A percentile compares a stretch with the other conserved stretches of the same genome.
phyloP scores from a whole-genome alignment of 2,888 invertebrate species.

The Chalcis sispes region DNA sequence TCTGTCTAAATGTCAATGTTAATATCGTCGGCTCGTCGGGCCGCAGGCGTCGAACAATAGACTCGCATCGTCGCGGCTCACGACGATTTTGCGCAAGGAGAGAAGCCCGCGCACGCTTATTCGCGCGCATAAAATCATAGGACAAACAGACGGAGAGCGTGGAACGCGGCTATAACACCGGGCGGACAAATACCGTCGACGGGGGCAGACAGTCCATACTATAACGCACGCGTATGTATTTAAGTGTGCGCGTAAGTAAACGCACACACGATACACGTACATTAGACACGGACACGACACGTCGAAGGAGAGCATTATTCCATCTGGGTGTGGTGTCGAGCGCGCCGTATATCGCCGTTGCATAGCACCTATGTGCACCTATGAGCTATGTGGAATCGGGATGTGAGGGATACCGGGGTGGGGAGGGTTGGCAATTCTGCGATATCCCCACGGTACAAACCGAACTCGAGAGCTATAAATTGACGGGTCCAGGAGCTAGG shows the following conservation, averaged over 20 bases:
- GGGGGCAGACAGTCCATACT: constrained; percentile 11
- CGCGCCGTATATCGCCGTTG: neutral
- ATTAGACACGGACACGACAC: neutral
- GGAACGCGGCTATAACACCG: constrained; percentile 23
- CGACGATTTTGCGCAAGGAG: neutral
- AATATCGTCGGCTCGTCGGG: constrained; percentile 35
- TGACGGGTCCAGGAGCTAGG: constrained; percentile 64
- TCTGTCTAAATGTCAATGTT: constrained; percentile 57
- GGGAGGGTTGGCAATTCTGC: constrained; percentile 45
- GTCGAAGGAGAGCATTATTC: constrained; percentile 52
- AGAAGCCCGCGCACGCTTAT: neutral
- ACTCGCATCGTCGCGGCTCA: neutral
- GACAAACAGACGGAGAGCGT: constrained; percentile 1
- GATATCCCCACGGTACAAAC: constrained; percentile 27
- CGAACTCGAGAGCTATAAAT: constrained; percentile 65
- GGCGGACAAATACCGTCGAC: constrained; percentile 12
- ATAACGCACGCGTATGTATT: too few species aligned
- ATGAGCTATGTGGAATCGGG: constrained; percentile 1
- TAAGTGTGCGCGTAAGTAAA: too few species aligned
- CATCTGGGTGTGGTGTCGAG: constrained; percentile 52
- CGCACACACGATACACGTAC: constrained; percentile 3
- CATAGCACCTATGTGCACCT: neutral
- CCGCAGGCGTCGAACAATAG: constrained; percentile 40
- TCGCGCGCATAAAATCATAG: neutral
- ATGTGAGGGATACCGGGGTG: constrained; percentile 33